Evolutionary conservation across 1,140 invertebrate genomes (phyloP).

Genomic region (Maconellicoccus hirsutus): DNA sequence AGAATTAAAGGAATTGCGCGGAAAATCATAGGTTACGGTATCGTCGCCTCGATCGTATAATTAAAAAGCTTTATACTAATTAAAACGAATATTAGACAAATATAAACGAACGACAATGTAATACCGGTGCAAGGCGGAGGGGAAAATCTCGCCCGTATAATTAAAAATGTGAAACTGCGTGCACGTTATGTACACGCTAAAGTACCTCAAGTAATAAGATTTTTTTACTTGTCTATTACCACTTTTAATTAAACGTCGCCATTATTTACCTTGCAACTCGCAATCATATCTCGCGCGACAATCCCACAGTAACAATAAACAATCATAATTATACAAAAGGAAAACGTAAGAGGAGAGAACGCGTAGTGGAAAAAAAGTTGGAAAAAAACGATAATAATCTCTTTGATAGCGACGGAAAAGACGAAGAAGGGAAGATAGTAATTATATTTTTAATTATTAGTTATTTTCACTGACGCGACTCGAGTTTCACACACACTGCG

Average conservation of each 20-base stretch:
- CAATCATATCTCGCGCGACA: slow-evolving; percentile 19
- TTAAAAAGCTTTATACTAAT: background rate
- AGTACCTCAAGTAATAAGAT: background rate
- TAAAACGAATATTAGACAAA: background rate
- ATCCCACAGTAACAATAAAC: slow-evolving; percentile 20
- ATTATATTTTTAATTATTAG: slow-evolving; percentile 17
- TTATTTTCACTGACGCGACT: background rate
- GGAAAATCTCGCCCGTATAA: background rate
- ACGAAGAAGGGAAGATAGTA: slow-evolving; percentile 16
- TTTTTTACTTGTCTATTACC: slow-evolving; percentile 11
- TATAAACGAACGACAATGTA: no score
- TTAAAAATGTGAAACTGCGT: background rate
- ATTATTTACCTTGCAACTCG: slow-evolving; percentile 15
- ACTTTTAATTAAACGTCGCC: slow-evolving; percentile 20
- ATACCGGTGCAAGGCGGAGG: background rate
- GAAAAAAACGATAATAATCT: slow-evolving; percentile 15
- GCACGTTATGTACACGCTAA: background rate
- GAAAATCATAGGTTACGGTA: no score
- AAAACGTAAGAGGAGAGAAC: background rate
- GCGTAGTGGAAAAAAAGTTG: background rate
- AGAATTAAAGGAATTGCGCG: no score
- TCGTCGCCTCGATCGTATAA: background rate
- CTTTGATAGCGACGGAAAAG: background rate
- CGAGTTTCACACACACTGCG: slow-evolving; percentile 1
- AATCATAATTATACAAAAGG: slow-evolving; percentile 20